Evolutionary conservation across 2,113 vertebrate genomes (phyloP).

Genomic region (Ochotona princeps): DNA sequence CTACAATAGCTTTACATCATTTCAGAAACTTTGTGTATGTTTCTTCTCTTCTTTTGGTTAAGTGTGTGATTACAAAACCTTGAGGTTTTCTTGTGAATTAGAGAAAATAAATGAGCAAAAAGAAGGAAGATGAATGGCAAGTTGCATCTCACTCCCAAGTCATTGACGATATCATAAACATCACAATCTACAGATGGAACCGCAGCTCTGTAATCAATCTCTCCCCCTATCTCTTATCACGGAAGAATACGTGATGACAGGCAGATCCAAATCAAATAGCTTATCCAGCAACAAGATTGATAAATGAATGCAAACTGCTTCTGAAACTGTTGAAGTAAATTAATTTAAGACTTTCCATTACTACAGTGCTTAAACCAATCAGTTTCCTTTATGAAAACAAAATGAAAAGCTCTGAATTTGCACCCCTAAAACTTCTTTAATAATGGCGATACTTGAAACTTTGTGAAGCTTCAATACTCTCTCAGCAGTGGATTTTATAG

Average conservation of each 20-base stretch:
- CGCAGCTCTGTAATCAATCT: slow-evolving; percentile 46
- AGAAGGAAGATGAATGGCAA: background rate
- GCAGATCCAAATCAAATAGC: background rate
- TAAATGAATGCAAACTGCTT: background rate
- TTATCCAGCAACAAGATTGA: background rate
- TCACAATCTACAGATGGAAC: slow-evolving; percentile 8
- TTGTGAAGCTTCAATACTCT: background rate
- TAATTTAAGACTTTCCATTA: background rate
- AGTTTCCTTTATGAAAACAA: slow-evolving; percentile 21
- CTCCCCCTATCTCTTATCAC: background rate
- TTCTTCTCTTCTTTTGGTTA: slow-evolving; percentile 14
- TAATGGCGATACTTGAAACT: background rate
- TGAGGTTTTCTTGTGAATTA: background rate
- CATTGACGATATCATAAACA: slow-evolving; percentile 53
- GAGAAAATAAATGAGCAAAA: slow-evolving; percentile 28
- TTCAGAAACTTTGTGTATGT: background rate
- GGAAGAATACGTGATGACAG: background rate
- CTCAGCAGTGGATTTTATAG: background rate
- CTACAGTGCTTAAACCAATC: background rate
- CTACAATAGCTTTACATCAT: background rate
- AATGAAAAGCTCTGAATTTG: background rate
- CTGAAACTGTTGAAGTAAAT: slow-evolving; percentile 5
- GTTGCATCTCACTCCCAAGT: background rate
- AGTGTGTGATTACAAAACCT: background rate
- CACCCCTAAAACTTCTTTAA: background rate